Conservation (phyloP, 2,888 invertebrate genomes). For the Pteria penguin region DNA sequence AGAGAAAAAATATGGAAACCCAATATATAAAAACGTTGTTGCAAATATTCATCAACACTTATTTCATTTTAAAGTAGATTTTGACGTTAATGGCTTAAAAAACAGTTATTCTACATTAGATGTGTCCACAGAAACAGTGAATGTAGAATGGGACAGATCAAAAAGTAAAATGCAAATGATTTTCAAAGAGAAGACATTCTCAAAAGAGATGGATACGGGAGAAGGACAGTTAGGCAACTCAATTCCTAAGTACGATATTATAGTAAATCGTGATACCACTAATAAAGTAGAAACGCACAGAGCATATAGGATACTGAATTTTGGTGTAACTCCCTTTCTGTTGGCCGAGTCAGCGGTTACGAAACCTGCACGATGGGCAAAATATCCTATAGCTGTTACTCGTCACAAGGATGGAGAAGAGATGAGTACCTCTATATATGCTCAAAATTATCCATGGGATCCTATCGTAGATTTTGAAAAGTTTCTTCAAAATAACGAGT, state of each 20-base stretch:
- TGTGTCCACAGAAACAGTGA: conserved; percentile 52
- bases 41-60: conserved; percentile 71
- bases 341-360: conserved; percentile 57
- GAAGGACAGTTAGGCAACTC: conserved; percentile 55
- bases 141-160: conserved; percentile 56
- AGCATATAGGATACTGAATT: conserved; percentile 65
- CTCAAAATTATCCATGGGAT: conserved; percentile 71
- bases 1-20: conserved; percentile 63
- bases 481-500: conserved; percentile 71
- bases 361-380: conserved; percentile 68
- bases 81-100: conserved; percentile 66
- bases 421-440: conserved; percentile 69
- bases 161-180: conserved; percentile 60
- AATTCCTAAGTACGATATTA: conserved; percentile 59
- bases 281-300: conserved; percentile 63
- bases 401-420: conserved; percentile 70
- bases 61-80: conserved; percentile 74
- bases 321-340: conserved; percentile 59
- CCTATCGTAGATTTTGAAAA: conserved; percentile 70
- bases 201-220: conserved; percentile 63
- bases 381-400: conserved; percentile 68
- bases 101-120: conserved; percentile 69
- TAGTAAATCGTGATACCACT: conserved; percentile 56
- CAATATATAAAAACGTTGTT: conserved; percentile 59
- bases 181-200: conserved; percentile 49